phyloP scores from a whole-genome alignment of 2,888 invertebrate species.

The Agrotis clavis region DNA sequence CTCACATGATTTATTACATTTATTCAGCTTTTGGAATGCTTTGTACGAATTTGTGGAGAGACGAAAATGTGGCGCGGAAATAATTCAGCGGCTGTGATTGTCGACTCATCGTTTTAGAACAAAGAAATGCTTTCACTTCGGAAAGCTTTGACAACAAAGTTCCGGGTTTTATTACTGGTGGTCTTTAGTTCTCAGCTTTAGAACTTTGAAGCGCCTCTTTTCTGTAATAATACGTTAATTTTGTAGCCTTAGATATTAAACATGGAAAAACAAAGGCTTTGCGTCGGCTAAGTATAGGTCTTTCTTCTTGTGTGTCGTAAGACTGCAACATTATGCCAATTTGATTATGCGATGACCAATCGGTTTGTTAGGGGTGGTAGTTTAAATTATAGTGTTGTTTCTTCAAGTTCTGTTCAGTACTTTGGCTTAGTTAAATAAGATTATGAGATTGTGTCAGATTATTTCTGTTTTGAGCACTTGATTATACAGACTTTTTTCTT shows the following conservation, averaged over 20 bases:
- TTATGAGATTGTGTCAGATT: neutral
- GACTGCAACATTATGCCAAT: conserved; percentile 44
- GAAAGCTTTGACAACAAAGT: conserved; percentile 32
- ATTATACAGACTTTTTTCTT: too few species aligned
- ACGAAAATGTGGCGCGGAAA: conserved; percentile 55
- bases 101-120: conserved; percentile 55
- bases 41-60: conserved; percentile 57
- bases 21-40: conserved; percentile 60
- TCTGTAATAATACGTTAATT: conserved; percentile 46
- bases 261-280: conserved; percentile 47
- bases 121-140: conserved; percentile 61
- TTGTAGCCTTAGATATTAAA: conserved; percentile 38
- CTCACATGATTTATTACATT: conserved; percentile 68
- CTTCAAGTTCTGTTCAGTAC: neutral
- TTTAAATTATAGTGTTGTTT: neutral
- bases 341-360: conserved; percentile 25
- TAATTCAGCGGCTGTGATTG: conserved; percentile 42
- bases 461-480: neutral
- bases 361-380: neutral
- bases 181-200: conserved; percentile 37
- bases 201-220: conserved; percentile 8
- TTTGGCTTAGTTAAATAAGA: neutral
- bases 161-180: conserved; percentile 51
- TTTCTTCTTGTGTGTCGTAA: conserved; percentile 21
- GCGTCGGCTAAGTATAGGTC: conserved; percentile 40